Percentiles rank a stretch among this genome's conserved stretches.
Conservation (phyloP, 2,113 vertebrate genomes). For the Eidolon helvum region DNA sequence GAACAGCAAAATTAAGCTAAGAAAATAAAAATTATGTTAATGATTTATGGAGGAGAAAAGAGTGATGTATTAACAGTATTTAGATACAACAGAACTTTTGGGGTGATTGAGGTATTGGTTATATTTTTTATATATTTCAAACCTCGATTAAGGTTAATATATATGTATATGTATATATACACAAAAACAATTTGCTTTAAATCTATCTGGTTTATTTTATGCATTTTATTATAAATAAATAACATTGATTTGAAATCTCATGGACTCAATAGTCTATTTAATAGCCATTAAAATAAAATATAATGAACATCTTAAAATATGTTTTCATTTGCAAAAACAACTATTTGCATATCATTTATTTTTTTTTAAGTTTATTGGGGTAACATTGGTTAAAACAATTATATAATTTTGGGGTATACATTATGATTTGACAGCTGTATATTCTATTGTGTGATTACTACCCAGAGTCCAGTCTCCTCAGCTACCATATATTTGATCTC, state of each 20-base stretch:
- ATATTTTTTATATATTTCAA: background rate
- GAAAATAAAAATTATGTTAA: background rate
- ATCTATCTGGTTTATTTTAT: background rate
- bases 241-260: background rate
- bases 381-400: too few relatives aligned
- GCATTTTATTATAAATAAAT: background rate
- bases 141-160: background rate
- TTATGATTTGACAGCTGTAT: too few relatives aligned
- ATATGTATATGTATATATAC: background rate
- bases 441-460: too few relatives aligned
- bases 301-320: background rate
- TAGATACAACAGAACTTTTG: background rate
- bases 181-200: background rate
- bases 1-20: background rate
- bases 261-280: background rate
- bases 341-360: background rate
- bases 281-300: background rate
- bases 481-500: too few relatives aligned
- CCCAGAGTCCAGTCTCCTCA: too few relatives aligned
- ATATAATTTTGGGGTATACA: too few relatives aligned
- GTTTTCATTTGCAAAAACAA: background rate
- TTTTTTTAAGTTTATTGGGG: too few relatives aligned
- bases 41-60: fast-evolving
- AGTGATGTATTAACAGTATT: background rate
- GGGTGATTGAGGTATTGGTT: background rate